These are phyloP conservation scores for Gadopsis marmoratus DNA, from an alignment of 2,797 vertebrate genomes.

Conservation along the genomic window DNA sequence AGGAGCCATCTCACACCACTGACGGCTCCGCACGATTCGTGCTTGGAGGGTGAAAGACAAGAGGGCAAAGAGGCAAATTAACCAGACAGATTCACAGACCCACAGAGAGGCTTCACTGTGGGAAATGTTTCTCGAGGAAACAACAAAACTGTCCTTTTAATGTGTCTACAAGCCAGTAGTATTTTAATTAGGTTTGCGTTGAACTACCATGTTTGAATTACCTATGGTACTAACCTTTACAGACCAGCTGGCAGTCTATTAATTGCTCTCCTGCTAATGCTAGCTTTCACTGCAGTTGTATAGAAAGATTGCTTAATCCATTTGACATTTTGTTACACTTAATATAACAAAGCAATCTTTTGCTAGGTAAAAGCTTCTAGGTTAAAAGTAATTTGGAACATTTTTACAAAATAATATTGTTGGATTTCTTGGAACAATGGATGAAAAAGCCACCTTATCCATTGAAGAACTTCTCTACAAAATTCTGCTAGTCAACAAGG, in stretches of 20 bases:
- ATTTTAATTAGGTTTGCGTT: slow-evolving; percentile 68
- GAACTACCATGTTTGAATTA: slow-evolving; percentile 63
- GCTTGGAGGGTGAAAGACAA: slow-evolving; percentile 73
- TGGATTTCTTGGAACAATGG: slow-evolving; percentile 7
- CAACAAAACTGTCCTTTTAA: slow-evolving; percentile 24
- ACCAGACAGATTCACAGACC: slow-evolving; percentile 31
- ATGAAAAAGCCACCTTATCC: not conserved
- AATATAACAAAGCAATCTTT: slow-evolving; percentile 12
- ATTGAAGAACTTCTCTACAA: not conserved
- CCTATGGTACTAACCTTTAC: slow-evolving; percentile 78
- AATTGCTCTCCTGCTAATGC: slow-evolving; percentile 62
- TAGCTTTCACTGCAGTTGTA: slow-evolving; percentile 49
- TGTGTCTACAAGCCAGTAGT: slow-evolving; percentile 53
- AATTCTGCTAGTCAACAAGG: not conserved
- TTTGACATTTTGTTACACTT: slow-evolving; percentile 51
- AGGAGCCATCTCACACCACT: slow-evolving; percentile 91
- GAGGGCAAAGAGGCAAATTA: slow-evolving; percentile 48
- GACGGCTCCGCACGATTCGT: slow-evolving; percentile 87
- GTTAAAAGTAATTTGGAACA: slow-evolving; percentile 4
- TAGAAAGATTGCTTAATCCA: slow-evolving; percentile 12
- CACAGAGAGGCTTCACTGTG: slow-evolving; percentile 32
- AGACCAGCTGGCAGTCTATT: slow-evolving; percentile 72
- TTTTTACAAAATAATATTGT: slow-evolving; percentile 5
- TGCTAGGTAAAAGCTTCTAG: not conserved
- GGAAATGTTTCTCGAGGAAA: slow-evolving; percentile 36